Conservation (phyloP, 2,888 invertebrate genomes). For the Caenorhabditis angaria region DNA sequence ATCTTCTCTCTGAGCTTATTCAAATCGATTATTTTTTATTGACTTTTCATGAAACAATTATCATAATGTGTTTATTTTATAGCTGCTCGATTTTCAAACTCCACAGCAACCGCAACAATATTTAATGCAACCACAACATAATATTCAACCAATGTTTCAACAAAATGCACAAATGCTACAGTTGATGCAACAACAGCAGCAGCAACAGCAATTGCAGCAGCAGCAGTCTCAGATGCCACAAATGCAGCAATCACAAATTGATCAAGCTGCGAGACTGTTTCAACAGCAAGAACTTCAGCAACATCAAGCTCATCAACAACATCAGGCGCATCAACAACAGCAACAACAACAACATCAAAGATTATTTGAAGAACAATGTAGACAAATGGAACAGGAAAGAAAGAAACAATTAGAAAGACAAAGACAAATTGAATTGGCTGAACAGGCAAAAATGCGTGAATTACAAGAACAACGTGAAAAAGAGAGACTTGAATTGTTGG, state of each 20-base stretch:
- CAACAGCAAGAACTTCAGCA: slow-evolving; percentile 13
- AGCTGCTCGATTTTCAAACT: slow-evolving; percentile 8
- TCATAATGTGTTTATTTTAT: not conserved
- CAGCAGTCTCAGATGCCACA: slow-evolving; percentile 27
- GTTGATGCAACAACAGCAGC: slow-evolving; percentile 18
- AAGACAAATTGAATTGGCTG: slow-evolving; percentile 10
- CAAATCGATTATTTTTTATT: too few relatives aligned
- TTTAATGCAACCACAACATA: slow-evolving; percentile 12
- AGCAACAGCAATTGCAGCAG: slow-evolving; percentile 39
- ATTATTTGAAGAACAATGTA: slow-evolving; percentile 26
- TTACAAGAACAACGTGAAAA: slow-evolving; percentile 11
- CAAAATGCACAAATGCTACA: slow-evolving; percentile 19
- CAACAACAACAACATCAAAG: slow-evolving; percentile 15
- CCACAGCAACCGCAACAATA: slow-evolving; percentile 30
- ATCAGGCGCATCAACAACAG: slow-evolving; percentile 13
- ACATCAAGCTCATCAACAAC: not conserved
- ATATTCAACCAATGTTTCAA: slow-evolving; percentile 20
- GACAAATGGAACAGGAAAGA: slow-evolving; percentile 34
- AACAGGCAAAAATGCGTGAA: slow-evolving; percentile 15
- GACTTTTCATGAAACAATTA: not conserved
- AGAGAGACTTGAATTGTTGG: not conserved
- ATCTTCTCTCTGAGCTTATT: slow-evolving; percentile 24
- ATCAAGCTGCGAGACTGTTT: not conserved
- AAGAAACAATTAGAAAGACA: slow-evolving; percentile 16
- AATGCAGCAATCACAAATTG: slow-evolving; percentile 19